Evolutionary conservation across 2,797 vertebrate species (phyloP).

Genomic region (Notoglanidium macrostoma): DNA sequence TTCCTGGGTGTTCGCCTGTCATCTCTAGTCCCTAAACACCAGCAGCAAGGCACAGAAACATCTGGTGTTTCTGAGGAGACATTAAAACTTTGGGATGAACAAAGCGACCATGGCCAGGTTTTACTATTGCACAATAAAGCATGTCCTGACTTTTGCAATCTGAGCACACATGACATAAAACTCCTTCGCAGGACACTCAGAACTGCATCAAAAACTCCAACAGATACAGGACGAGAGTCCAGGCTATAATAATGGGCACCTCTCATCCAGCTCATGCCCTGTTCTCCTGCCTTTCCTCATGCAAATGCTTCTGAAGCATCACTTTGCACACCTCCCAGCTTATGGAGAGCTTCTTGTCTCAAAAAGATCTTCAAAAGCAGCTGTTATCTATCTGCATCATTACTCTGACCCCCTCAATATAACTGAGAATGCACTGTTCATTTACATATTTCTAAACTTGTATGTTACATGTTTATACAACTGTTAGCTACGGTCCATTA

Average conservation of each 20-base stretch:
- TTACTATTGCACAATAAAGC: not conserved
- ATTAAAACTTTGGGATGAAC: not conserved
- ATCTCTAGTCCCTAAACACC: not conserved
- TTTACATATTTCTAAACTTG: constrained; percentile 12
- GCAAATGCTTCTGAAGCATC: not conserved
- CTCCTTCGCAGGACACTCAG: not conserved
- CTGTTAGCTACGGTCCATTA: not conserved
- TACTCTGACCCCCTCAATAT: not conserved
- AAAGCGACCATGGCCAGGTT: not conserved
- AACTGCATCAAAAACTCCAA: not conserved
- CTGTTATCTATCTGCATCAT: constrained; percentile 7
- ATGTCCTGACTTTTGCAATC: not conserved
- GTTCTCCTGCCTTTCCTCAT: not conserved
- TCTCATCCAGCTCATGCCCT: not conserved
- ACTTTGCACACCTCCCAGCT: not conserved
- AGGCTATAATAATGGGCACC: not conserved
- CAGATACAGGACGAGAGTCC: not conserved
- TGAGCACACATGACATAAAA: not conserved
- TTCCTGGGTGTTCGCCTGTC: not conserved
- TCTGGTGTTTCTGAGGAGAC: not conserved
- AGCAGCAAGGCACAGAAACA: not conserved
- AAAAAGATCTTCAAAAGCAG: constrained; percentile 1
- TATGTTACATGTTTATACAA: not conserved
- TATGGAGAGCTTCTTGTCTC: not conserved
- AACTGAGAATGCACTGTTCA: not conserved